A percentile compares a stretch with the other conserved stretches of the same genome.
Conservation (phyloP, 2,888 invertebrate genomes). For the Sympetrum striolatum region DNA sequence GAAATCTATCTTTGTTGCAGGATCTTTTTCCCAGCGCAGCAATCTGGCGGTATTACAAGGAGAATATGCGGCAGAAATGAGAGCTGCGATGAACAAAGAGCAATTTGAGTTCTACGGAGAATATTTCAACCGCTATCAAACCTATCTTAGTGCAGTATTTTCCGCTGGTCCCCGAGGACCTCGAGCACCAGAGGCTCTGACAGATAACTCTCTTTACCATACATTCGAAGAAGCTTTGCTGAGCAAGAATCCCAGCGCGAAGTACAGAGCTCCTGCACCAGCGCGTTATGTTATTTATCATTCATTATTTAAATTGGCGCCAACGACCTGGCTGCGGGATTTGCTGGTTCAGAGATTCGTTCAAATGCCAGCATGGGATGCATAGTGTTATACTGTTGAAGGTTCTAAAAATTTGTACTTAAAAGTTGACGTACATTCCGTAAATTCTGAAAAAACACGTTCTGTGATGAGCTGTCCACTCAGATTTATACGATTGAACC, state of each 20-base stretch:
- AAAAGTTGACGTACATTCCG: neutral
- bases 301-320: slow-evolving; percentile 68
- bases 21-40: slow-evolving; percentile 74
- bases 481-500: too few relatives aligned
- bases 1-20: slow-evolving; percentile 56
- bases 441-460: too few relatives aligned
- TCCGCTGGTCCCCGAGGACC: slow-evolving; percentile 56
- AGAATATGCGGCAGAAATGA: slow-evolving; percentile 70
- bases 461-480: too few relatives aligned
- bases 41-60: slow-evolving; percentile 72
- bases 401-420: neutral
- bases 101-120: slow-evolving; percentile 69
- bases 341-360: slow-evolving; percentile 71
- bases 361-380: slow-evolving; percentile 65
- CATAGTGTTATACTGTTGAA: neutral
- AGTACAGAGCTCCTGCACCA: slow-evolving; percentile 72
- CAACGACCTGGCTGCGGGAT: slow-evolving; percentile 63
- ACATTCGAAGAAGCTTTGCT: slow-evolving; percentile 70
- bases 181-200: slow-evolving; percentile 62
- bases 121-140: slow-evolving; percentile 70
- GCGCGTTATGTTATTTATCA: slow-evolving; percentile 74
- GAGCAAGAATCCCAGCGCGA: slow-evolving; percentile 65
- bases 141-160: slow-evolving; percentile 64
- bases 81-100: slow-evolving; percentile 67
- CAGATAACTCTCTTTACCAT: slow-evolving; percentile 64